Conservation (phyloP, 1,140 invertebrate species). For the Nasonia vitripennis region DNA sequence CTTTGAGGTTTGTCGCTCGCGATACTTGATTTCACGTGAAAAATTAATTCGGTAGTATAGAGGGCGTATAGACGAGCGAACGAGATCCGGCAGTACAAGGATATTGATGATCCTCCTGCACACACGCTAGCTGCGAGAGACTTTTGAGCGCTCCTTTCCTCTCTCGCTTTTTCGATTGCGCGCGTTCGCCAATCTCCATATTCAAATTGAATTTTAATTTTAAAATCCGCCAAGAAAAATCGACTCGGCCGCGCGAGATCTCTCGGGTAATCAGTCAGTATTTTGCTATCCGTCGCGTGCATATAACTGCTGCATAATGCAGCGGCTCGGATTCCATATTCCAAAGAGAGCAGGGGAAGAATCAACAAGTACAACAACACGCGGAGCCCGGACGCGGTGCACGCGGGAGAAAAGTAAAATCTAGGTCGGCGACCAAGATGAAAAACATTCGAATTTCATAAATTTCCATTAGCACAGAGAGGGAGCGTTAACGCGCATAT, state of each 20-base stretch:
- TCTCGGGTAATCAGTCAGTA: background rate
- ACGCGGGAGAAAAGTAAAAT: background rate
- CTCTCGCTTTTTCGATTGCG: background rate
- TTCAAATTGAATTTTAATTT: slow-evolving; percentile 5
- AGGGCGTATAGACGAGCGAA: too few species aligned
- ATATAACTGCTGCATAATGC: background rate
- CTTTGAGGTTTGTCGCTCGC: background rate
- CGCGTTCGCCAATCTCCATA: background rate
- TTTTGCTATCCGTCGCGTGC: background rate
- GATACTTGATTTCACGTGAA: background rate
- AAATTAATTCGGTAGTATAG: background rate
- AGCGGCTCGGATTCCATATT: background rate
- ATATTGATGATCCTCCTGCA: background rate
- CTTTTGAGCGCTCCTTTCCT: background rate
- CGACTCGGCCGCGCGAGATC: background rate
- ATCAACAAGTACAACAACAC: background rate
- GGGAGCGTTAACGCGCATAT: background rate
- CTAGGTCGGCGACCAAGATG: background rate
- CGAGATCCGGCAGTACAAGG: background rate
- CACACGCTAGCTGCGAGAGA: background rate
- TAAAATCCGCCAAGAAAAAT: background rate
- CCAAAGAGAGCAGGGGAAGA: background rate
- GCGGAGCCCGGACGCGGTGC: background rate
- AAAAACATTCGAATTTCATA: background rate
- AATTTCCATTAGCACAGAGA: background rate